Evolutionary conservation across 1,140 invertebrate species (phyloP).

Genomic region (Leptoteleia sp.): DNA sequence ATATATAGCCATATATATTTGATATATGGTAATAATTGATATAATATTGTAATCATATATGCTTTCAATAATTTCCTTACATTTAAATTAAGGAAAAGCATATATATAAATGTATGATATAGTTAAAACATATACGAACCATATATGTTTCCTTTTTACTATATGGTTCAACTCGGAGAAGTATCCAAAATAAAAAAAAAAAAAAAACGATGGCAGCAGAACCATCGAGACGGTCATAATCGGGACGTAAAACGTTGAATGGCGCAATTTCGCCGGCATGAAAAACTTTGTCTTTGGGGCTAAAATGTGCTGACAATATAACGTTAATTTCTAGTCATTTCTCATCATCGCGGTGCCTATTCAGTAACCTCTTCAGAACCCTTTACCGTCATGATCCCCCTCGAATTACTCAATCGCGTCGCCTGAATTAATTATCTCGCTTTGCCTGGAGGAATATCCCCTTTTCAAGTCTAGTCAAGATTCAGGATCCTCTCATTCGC

Average conservation of each 20-base stretch:
- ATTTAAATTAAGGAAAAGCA: too few relatives aligned
- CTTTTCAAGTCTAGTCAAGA: conserved; percentile 65
- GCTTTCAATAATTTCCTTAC: too few relatives aligned
- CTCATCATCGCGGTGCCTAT: conserved; percentile 50
- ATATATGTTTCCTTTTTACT: too few relatives aligned
- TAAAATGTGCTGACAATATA: conserved; percentile 62
- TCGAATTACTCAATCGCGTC: conserved; percentile 58
- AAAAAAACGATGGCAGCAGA: too few relatives aligned
- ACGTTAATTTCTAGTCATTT: conserved; percentile 62
- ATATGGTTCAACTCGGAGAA: too few relatives aligned
- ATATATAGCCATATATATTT: too few relatives aligned
- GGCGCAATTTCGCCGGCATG: conserved; percentile 12
- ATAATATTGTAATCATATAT: too few relatives aligned
- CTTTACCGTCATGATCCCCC: conserved; percentile 58
- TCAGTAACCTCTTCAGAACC: conserved; percentile 48
- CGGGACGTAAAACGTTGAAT: conserved; percentile 20
- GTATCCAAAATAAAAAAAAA: too few relatives aligned
- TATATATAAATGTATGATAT: too few relatives aligned
- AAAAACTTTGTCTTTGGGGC: conserved; percentile 28
- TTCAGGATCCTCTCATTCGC: conserved; percentile 56
- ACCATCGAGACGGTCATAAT: too few relatives aligned
- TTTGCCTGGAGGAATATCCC: conserved; percentile 61
- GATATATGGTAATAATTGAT: too few relatives aligned
- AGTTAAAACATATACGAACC: too few relatives aligned
- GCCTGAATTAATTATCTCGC: conserved; percentile 65